Base-by-base conservation (phyloP, 2,888 invertebrate genomes). In the Phanerotoma sp. region DNA sequence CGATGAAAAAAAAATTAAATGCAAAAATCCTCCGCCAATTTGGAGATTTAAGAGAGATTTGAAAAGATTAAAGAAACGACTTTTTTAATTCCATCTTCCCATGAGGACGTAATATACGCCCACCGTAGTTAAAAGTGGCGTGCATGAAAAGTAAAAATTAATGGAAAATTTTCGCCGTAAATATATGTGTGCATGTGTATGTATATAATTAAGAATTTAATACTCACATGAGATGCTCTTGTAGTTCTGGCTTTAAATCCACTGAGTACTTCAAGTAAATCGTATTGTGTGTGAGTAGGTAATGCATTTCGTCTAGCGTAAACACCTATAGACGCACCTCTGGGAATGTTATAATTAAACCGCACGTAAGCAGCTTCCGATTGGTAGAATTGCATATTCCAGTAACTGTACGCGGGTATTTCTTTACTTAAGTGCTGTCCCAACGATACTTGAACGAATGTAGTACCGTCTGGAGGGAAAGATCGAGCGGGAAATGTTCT, bases 331-430 rank as follows among this genome's bases (percentile, higher is more conserved):
- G 92, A 93, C 38, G 93, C 92, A 47, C 93, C 93, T 61, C 93
- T 82, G 2, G 93, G 92, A 73, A 94, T 93, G 79, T 89, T 89
- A 79, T 96, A 93, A 79, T 96, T 95, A 77, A 96, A 96, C 75
- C 92, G 91, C 49, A 97, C 91, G 79, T 94, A 95, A 42, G 93
- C 90, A 51, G 95, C 89, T 79, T 94, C 91, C 58, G 92, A 91
- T 79, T 96, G 95, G 80, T 92, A 93, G 79, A 97, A 96, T 79
- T 95, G 94, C 87, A 95, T 92, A 79, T 95, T 94, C 96, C 96
- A 96, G 79, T 96, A 96, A 75, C 94, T 91, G 80, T 95, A 94
- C 62, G 96, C 89, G 72, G 90, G 89, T 74, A 97, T 92, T 80
- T 91, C 89, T 79, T 91, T 89, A 70, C 90, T 89, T 70, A 93